Evolutionary conservation across 1,140 invertebrate species (phyloP).

Genomic region (Achatina immaculata): DNA sequence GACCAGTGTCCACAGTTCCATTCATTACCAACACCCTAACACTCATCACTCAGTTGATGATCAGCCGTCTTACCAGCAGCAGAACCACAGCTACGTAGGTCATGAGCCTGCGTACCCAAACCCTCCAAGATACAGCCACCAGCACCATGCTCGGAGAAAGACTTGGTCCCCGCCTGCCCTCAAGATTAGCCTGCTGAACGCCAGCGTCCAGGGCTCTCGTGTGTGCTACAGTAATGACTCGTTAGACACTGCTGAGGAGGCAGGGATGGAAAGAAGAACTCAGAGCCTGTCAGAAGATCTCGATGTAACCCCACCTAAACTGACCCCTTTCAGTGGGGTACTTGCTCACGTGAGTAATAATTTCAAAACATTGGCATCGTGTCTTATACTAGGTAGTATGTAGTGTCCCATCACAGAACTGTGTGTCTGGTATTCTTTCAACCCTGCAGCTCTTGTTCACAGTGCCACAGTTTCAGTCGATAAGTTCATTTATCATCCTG

Average conservation of each 20-base stretch:
- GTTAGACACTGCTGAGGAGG: constrained; percentile 15
- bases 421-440: too few relatives aligned
- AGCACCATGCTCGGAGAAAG: constrained; percentile 23
- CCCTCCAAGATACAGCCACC: constrained; percentile 26
- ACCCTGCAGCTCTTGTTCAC: too few relatives aligned
- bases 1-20: constrained; percentile 12
- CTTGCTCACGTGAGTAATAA: constrained; percentile 22
- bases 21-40: constrained; percentile 26
- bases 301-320: constrained; percentile 22
- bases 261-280: neutral
- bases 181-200: constrained; percentile 28
- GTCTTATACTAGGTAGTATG: too few relatives aligned
- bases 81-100: neutral
- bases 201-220: constrained; percentile 9
- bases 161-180: constrained; percentile 34
- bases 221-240: constrained; percentile 38
- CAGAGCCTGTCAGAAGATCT: constrained; percentile 30
- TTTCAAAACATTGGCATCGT: too few relatives aligned
- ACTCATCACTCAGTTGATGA: neutral
- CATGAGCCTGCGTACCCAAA: constrained; percentile 22
- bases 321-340: constrained; percentile 39
- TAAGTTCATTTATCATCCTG: too few relatives aligned
- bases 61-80: neutral
- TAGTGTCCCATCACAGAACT: too few relatives aligned
- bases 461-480: too few relatives aligned